Evolutionary conservation across 2,888 invertebrate genomes (phyloP).

Genomic region (Torymus texanus): DNA sequence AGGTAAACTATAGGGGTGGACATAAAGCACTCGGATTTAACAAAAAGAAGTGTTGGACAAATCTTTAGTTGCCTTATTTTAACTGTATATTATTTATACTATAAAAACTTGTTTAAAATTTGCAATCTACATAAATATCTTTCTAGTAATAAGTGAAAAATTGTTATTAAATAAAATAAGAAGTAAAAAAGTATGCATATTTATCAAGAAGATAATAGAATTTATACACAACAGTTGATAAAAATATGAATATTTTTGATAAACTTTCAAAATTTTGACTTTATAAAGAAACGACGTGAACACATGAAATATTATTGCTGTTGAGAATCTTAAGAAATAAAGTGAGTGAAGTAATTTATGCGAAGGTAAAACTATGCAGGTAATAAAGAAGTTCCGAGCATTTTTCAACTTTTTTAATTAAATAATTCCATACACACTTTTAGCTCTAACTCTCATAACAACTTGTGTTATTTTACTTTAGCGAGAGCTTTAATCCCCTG

Average conservation of each 20-base stretch:
- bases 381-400: conserved; percentile 17
- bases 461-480: conserved; percentile 51
- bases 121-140: too few relatives aligned
- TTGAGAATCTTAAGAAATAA: not conserved
- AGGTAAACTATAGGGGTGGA: conserved; percentile 6
- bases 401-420: conserved; percentile 38
- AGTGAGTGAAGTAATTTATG: not conserved
- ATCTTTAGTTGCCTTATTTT: not conserved
- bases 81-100: too few relatives aligned
- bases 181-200: too few relatives aligned
- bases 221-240: too few relatives aligned
- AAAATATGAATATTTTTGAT: too few relatives aligned
- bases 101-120: too few relatives aligned
- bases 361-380: conserved; percentile 15
- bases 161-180: too few relatives aligned
- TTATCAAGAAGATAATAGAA: too few relatives aligned
- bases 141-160: too few relatives aligned
- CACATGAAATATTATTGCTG: not conserved
- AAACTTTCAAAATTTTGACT: too few relatives aligned
- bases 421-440: conserved; percentile 34
- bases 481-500: conserved; percentile 49
- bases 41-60: not conserved
- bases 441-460: conserved; percentile 36
- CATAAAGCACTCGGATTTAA: conserved; percentile 6
- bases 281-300: too few relatives aligned